A percentile compares a stretch with the other conserved stretches of the same genome.
Conservation (phyloP, 2,888 invertebrate genomes). For the Oegoconia quadripuncta region DNA sequence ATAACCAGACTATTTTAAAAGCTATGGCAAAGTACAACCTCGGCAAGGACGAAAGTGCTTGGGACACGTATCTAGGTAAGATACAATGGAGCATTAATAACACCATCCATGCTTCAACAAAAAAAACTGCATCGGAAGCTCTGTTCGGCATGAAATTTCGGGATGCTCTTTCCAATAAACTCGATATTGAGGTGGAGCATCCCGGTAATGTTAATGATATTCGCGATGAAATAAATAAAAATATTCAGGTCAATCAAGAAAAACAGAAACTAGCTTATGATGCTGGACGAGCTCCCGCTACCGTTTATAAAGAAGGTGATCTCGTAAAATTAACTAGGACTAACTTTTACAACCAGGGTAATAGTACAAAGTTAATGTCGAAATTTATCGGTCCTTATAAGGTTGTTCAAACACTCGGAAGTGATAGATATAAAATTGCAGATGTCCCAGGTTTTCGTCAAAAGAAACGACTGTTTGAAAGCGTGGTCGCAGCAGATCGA, state of each 20-base stretch:
- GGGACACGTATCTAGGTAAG: slow-evolving; percentile 17
- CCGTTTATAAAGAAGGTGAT: slow-evolving; percentile 13
- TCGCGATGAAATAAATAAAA: neutral
- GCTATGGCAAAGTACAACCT: neutral
- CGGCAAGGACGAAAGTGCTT: slow-evolving; percentile 13
- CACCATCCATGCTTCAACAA: slow-evolving; percentile 16
- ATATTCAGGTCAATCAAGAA: slow-evolving; percentile 3
- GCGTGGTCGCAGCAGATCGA: slow-evolving; percentile 18
- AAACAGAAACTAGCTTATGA: slow-evolving; percentile 7
- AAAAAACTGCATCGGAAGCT: slow-evolving; percentile 18
- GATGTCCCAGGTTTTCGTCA: slow-evolving; percentile 19
- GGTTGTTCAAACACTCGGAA: slow-evolving; percentile 16
- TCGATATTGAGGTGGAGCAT: slow-evolving; percentile 4
- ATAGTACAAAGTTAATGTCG: slow-evolving; percentile 20
- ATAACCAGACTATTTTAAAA: slow-evolving; percentile 8
- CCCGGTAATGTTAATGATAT: neutral
- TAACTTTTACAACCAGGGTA: slow-evolving; percentile 17
- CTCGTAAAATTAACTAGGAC: slow-evolving; percentile 20
- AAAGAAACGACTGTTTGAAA: slow-evolving; percentile 12
- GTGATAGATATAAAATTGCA: slow-evolving; percentile 18
- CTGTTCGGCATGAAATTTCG: slow-evolving; percentile 11
- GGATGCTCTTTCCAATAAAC: slow-evolving; percentile 13
- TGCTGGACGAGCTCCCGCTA: slow-evolving; percentile 4
- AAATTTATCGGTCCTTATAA: slow-evolving; percentile 23
- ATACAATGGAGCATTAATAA: slow-evolving; percentile 23